phyloP scores from a whole-genome alignment of 1,140 invertebrate genomes.

The Lutraria rhynchaena region DNA sequence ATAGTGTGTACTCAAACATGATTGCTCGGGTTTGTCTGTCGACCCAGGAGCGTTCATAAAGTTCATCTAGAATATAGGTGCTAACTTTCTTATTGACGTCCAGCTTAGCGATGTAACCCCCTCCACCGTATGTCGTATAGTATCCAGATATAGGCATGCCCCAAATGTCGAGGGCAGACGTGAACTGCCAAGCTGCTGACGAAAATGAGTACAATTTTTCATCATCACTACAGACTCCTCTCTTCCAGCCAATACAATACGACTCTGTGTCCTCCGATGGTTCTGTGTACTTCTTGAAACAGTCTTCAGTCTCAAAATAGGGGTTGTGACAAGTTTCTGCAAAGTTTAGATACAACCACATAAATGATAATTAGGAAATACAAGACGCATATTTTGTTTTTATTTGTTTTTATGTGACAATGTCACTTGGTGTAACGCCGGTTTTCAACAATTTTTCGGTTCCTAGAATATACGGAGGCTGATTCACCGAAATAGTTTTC shows the following conservation, averaged over 20 bases:
- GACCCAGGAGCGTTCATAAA: constrained; percentile 82
- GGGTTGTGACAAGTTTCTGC: constrained; percentile 47
- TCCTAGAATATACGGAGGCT: too few relatives aligned
- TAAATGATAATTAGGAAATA: too few relatives aligned
- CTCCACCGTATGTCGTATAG: constrained; percentile 68
- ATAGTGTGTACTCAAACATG: constrained; percentile 84
- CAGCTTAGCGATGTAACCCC: constrained; percentile 71
- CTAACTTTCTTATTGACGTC: constrained; percentile 68
- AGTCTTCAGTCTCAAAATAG: constrained; percentile 36
- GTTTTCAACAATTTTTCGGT: too few relatives aligned
- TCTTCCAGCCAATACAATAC: constrained; percentile 69
- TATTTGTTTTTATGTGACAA: too few relatives aligned
- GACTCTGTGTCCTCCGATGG: constrained; percentile 58
- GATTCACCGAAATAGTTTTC: too few relatives aligned
- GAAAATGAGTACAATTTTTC: constrained; percentile 59
- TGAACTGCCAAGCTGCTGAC: constrained; percentile 68
- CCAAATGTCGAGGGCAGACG: constrained; percentile 65
- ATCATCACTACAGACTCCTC: constrained; percentile 53
- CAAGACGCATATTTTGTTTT: background rate
- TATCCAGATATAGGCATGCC: constrained; percentile 67
- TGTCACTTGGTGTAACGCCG: too few relatives aligned
- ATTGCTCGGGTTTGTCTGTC: constrained; percentile 84
- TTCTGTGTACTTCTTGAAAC: constrained; percentile 57
- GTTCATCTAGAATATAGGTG: constrained; percentile 71
- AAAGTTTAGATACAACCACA: too few relatives aligned